Evolutionary conservation across 2,113 vertebrate species (phyloP).

Genomic region (Channa argus): DNA sequence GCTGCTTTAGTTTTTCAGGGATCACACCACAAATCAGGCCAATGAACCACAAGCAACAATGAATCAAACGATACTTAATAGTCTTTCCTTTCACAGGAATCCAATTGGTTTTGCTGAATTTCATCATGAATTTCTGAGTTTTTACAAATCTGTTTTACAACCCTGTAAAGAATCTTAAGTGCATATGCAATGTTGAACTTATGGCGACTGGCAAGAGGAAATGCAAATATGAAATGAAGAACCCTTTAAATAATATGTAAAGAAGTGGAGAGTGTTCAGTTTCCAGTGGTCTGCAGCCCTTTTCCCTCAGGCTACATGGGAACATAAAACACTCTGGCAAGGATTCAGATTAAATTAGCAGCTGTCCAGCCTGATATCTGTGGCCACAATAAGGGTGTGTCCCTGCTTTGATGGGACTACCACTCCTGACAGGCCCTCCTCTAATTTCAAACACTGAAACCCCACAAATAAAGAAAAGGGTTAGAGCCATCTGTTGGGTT

Average conservation of each 20-base stretch:
- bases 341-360: constrained; percentile 46
- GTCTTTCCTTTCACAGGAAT: constrained; percentile 8
- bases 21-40: constrained; percentile 45
- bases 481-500: constrained; percentile 59
- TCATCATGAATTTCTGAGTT: constrained; percentile 3
- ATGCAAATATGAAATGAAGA: constrained; percentile 11
- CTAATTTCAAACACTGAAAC: constrained; percentile 49
- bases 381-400: constrained; percentile 44
- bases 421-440: constrained; percentile 29
- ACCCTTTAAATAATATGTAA: constrained; percentile 34
- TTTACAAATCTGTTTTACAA: constrained; percentile 32
- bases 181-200: neutral
- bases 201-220: neutral
- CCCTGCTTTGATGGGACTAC: constrained; percentile 40
- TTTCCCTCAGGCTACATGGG: constrained; percentile 57
- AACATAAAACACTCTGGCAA: constrained; percentile 64
- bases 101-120: constrained; percentile 1
- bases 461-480: constrained; percentile 29
- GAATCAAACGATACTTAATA: constrained; percentile 27
- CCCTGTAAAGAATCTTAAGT: neutral
- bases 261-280: constrained; percentile 36
- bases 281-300: constrained; percentile 23
- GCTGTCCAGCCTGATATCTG: constrained; percentile 34
- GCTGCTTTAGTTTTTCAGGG: constrained; percentile 29
- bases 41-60: constrained; percentile 19